phyloP scores from a whole-genome alignment of 2,888 invertebrate genomes.

The Deilephila elpenor region DNA sequence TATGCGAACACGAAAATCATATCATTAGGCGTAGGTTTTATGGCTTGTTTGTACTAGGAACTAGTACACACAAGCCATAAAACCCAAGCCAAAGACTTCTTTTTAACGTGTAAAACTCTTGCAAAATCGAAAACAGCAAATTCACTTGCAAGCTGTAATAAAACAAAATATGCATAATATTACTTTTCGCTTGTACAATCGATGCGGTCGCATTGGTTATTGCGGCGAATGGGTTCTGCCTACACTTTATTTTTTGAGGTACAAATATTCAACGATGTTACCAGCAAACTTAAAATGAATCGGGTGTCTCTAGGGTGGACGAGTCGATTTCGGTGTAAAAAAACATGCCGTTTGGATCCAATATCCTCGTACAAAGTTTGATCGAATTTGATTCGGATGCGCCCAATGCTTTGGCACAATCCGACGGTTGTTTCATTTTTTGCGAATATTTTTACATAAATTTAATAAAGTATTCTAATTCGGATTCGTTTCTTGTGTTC shows the following conservation, averaged over 20 bases:
- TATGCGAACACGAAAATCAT: too few species aligned
- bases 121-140: background rate
- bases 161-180: background rate
- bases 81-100: too few species aligned
- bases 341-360: slow-evolving; percentile 28
- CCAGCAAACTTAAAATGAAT: slow-evolving; percentile 21
- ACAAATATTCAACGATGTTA: slow-evolving; percentile 20
- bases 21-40: too few species aligned
- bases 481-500: too few species aligned
- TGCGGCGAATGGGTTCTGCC: background rate
- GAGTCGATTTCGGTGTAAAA: slow-evolving; percentile 27
- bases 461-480: too few species aligned
- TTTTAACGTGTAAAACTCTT: too few species aligned
- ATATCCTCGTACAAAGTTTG: slow-evolving; percentile 1
- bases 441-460: too few species aligned
- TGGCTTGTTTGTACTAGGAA: too few species aligned
- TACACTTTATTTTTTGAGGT: slow-evolving; percentile 11
- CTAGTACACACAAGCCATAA: too few species aligned
- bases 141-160: background rate
- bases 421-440: background rate
- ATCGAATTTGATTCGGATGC: background rate
- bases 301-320: slow-evolving; percentile 13
- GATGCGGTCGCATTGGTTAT: slow-evolving; percentile 2
- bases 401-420: background rate
- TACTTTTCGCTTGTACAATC: slow-evolving; percentile 1